These are phyloP conservation scores for Phoebastria nigripes DNA, from an alignment of 2,797 vertebrate genomes.

Conservation along the genomic window DNA sequence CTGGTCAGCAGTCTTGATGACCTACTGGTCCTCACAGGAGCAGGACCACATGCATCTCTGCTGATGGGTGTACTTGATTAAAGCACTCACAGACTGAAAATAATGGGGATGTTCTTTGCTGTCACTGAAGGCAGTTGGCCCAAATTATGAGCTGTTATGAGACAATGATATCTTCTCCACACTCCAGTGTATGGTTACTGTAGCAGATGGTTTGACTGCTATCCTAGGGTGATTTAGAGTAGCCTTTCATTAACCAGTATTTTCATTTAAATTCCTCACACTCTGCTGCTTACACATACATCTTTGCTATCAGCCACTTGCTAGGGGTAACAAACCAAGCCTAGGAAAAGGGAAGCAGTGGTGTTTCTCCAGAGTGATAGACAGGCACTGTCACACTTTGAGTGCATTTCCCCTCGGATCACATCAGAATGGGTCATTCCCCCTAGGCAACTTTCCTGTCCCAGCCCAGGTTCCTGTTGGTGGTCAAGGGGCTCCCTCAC, in stretches of 20 bases:
- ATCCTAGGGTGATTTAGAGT: neutral
- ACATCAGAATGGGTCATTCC: neutral
- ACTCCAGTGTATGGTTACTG: neutral
- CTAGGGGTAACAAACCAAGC: neutral
- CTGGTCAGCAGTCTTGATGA: neutral
- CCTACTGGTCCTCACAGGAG: neutral
- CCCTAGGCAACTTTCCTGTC: neutral
- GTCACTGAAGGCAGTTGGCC: neutral
- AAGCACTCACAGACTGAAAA: neutral
- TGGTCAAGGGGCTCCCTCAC: neutral
- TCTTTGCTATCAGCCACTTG: neutral
- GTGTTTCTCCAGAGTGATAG: neutral
- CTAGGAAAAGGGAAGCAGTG: neutral
- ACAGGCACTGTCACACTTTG: neutral
- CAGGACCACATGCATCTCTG: neutral
- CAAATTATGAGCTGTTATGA: neutral
- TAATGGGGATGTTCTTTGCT: neutral
- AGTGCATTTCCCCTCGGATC: neutral
- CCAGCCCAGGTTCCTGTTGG: neutral
- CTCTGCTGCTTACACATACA: neutral
- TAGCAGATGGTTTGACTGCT: neutral
- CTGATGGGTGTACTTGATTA: neutral
- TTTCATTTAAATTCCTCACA: neutral
- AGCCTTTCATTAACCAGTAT: neutral
- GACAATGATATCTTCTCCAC: neutral